Evolutionary conservation across 2,888 invertebrate genomes (phyloP).

Genomic region (Sycophila texana): DNA sequence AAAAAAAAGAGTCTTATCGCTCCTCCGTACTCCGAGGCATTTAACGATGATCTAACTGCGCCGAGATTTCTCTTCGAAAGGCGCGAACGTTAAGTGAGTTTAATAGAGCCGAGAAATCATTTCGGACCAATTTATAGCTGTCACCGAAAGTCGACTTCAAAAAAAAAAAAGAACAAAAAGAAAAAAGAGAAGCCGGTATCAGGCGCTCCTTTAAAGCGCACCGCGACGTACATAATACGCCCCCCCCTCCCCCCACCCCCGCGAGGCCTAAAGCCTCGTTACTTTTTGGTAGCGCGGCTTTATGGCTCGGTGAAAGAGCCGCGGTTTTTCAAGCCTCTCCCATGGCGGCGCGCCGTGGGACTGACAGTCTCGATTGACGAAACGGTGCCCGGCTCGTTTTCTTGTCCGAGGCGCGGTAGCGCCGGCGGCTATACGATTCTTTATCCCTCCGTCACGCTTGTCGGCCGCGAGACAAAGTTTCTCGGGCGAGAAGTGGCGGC

Average conservation of each 20-base stretch:
- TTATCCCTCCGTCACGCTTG: constrained; percentile 52
- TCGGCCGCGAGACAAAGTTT: constrained; percentile 13
- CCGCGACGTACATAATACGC: too few relatives aligned
- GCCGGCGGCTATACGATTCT: constrained; percentile 39
- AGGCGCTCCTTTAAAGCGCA: neutral
- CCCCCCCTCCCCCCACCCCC: too few relatives aligned
- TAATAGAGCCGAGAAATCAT: constrained; percentile 7
- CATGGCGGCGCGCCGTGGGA: constrained; percentile 13
- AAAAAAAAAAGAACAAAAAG: neutral
- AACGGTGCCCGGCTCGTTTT: constrained; percentile 17
- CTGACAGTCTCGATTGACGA: constrained; percentile 44
- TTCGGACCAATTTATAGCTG: constrained; percentile 7
- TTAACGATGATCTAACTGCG: neutral
- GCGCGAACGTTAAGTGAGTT: neutral
- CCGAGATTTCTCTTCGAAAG: constrained; percentile 18
- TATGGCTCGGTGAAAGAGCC: too few relatives aligned
- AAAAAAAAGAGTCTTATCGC: too few relatives aligned
- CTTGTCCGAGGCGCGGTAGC: constrained; percentile 40
- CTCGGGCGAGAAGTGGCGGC: constrained; percentile 9
- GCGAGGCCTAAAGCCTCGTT: neutral
- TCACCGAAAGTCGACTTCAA: neutral
- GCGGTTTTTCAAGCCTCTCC: too few relatives aligned
- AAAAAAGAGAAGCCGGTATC: neutral
- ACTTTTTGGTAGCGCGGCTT: too few relatives aligned
- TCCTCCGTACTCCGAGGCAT: too few relatives aligned